Evolutionary conservation across 2,113 vertebrate genomes (phyloP), one percentile per base, ranked within the genome.

Genomic region (Heliornis fulica): DNA sequence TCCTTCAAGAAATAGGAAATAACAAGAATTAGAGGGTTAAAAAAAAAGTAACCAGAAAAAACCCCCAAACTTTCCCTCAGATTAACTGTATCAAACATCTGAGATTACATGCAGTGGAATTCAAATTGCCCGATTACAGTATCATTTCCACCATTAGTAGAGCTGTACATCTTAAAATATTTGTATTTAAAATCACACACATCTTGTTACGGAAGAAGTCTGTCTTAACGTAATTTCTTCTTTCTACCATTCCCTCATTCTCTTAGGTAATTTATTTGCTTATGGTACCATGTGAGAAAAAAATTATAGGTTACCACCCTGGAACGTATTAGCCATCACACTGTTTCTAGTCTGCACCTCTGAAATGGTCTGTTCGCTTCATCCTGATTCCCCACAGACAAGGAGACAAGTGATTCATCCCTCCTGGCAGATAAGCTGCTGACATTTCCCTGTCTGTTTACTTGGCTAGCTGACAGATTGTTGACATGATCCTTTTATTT

Each of bases 401-500:
- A 41, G 9, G 43, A 83, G 57, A 89, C 61, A 78, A 94, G 76
- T 70, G 79, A 86, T 83, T 95, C 70, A 93, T 83, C 48, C 43
- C 76, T 76, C 22, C 71, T 48, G 65, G 80, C 93, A 86, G 53
- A 86, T 4, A 79, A 89, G 46, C 56, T 71, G 59, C 57, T 87
- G 92, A 93, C 91, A 92, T 93, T 94, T 95, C 70, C 48, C 72
- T 91, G 48, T 79, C 91, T 87, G 22, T 89, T 86, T 83, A 65
- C 78, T 81, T 79, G 66, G 9, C 75, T 76, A 90, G 82, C 60
- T 83, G 91, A 87, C 54, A 91, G 90, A 93, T n/a, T 74, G 70
- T 77, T 90, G 63, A 89, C 91, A 90, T 15, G 45, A 92, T 70
- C 65, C 26, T 56, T 90, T 88, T 51, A 41, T 70, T 80, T 88